Base-by-base conservation (phyloP, 2,113 vertebrate genomes). In the Pseudorasbora parva region DNA sequence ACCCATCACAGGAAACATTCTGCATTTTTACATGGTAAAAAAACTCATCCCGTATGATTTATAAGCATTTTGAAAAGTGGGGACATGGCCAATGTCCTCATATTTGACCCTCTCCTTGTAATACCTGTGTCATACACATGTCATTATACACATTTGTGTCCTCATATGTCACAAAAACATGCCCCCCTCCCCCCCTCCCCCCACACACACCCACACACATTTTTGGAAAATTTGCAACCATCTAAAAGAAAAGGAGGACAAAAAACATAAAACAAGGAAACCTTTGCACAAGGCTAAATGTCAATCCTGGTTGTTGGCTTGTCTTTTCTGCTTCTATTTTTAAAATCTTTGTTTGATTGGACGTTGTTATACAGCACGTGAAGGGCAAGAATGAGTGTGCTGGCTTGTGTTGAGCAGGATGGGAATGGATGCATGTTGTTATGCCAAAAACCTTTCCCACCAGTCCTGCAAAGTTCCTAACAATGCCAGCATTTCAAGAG, bases 271-370 rank as follows among this genome's bases (percentile, higher is more conserved):
- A 68, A 68, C 64, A 68, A 37, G 64, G 4, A 33, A 54, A 8
- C 7, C 51, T 54, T 54, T 54, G 51, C 51, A 54, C 51, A 57
- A 57, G 30, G 51, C 11, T 76, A 57, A 33, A 76, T 76, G 74
- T 62, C 33, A 62, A 4, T n/a, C 21, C 7, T 57, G 57, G 21
- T 43, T 45, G 21, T 41, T 59, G 76, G 57, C 57, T n/a, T 23
- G 17, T n/a, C 1, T 60, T 57, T 78, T 78, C n/a, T 23, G 54
- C n/a, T 78, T 60, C 75, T 78, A 78, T 78, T 62, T 62, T 45
- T 76, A 17, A 77, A 77, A 23, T 62, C 37, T 47, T 62, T 47
- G 57, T 47, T 62, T 78, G 9, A 45, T 47, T 62, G 37, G 17
- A 54, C 7, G n/a, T 4, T 47, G n/a, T 62, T 78, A 27, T 62